These are phyloP conservation scores for Epiblema foenella DNA, from an alignment of 2,888 invertebrate species.

Conservation along the genomic window DNA sequence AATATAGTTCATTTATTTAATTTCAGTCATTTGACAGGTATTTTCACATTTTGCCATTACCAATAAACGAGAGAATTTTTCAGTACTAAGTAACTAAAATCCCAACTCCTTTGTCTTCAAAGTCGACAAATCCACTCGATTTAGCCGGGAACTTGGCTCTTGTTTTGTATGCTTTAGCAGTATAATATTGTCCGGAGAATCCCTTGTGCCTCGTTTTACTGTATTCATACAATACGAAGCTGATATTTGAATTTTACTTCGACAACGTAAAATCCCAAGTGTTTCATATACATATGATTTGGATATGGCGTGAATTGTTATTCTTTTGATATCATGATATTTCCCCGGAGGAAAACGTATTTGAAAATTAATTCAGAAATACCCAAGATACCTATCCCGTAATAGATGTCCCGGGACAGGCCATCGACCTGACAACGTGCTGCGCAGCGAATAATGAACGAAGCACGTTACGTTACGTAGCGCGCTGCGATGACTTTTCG, in stretches of 20 bases:
- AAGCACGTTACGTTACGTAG: too few species aligned
- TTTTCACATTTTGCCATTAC: neutral
- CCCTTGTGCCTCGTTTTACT: slow-evolving; percentile 19
- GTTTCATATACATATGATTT: neutral
- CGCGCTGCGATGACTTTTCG: too few species aligned
- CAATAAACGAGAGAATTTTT: neutral
- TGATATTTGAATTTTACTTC: slow-evolving; percentile 31
- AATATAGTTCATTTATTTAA: neutral
- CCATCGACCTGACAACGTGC: too few species aligned
- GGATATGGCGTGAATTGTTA: neutral
- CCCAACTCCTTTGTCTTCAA: neutral
- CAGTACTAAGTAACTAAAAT: neutral
- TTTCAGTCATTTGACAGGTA: neutral
- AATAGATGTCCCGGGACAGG: too few species aligned
- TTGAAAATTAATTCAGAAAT: neutral
- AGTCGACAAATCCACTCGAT: neutral
- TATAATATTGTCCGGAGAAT: neutral
- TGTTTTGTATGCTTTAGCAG: neutral
- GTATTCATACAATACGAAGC: slow-evolving; percentile 21
- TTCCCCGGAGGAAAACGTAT: neutral
- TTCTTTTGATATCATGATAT: neutral
- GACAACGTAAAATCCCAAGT: slow-evolving; percentile 5
- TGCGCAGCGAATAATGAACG: too few species aligned
- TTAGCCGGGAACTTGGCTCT: slow-evolving; percentile 9
- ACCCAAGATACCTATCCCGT: too few species aligned